Evolutionary conservation across 2,797 vertebrate genomes (phyloP), one percentile per base, ranked within the genome.

Genomic region (Apogon hyalosoma): DNA sequence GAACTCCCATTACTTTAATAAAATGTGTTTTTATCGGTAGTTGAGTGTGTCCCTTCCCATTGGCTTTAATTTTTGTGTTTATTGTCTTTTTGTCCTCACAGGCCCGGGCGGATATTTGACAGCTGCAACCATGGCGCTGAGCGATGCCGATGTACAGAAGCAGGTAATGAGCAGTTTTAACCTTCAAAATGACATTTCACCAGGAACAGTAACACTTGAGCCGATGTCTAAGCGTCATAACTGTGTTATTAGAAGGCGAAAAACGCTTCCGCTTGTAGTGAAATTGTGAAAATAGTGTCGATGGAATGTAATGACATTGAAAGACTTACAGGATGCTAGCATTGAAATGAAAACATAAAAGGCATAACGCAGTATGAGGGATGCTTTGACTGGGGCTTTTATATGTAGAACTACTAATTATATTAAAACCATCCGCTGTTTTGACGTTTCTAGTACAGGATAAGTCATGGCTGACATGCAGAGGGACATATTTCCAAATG

Each of bases 71-170:
- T 55, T 2, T 1, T 54, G 28, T 21, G 7, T 68, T 12, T 46
- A 14, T 11, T 7, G 18, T 36, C 1, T 54, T 42, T 46, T 57
- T 36, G 19, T 40, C 15, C 24, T 13, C 41, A 3, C 63, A 92
- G 83, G 86, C 81, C 83, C 56, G 13, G 12, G 42, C 75, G 59
- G 70, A 87, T 73, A 79, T 68, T 14, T 63, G 58, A 82, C 79
- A 70, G 77, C 85, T 11, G 54, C 80, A 79, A 82, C 82, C 88
- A 98, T 98, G 98, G 97, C 97, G 82, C 96, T 98, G 71, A 99
- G 98, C 93, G 97, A 99, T 91, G 97, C 97, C 49, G 97, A 99
- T 69, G 97, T 98, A 40, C 97, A 99, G 87, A 98, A 98, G 88
- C 98, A 99, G 97, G 98, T 98, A 90, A 89, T 18, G 33, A 60